These are phyloP conservation scores for Trematocara zebra DNA, from an alignment of 2,113 vertebrate species.

Conservation along the genomic window DNA sequence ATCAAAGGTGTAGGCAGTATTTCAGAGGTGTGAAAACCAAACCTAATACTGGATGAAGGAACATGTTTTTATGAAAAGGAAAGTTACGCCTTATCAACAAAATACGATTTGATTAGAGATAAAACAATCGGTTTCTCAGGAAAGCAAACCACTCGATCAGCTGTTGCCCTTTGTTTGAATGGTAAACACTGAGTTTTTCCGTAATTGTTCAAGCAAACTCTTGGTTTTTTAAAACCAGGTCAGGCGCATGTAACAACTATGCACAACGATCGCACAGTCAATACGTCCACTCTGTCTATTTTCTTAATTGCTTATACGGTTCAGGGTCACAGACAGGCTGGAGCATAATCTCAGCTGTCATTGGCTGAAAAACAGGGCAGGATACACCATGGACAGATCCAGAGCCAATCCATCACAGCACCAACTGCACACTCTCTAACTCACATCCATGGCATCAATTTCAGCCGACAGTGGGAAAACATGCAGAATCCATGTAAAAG, in stretches of 20 bases:
- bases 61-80: not conserved
- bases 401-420: not conserved
- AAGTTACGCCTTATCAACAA: not conserved
- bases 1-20: not conserved
- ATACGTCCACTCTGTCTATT: not conserved
- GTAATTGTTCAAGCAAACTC: not conserved
- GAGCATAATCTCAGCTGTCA: not conserved
- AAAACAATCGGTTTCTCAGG: not conserved
- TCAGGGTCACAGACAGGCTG: not conserved
- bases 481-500: not conserved
- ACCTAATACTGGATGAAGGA: not conserved
- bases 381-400: not conserved
- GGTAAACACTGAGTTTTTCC: not conserved
- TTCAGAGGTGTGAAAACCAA: not conserved
- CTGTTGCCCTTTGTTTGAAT: not conserved
- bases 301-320: not conserved
- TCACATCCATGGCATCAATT: not conserved
- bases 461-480: not conserved
- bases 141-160: not conserved
- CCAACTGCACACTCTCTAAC: not conserved
- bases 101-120: not conserved
- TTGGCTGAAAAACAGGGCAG: not conserved
- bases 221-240: not conserved
- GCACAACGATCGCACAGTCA: not conserved
- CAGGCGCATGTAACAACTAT: not conserved